A percentile compares a stretch with the other conserved stretches of the same genome.
These are phyloP conservation scores for Dinothrombium tinctorium DNA, from an alignment of 1,140 invertebrate species.

Conservation along the genomic window DNA sequence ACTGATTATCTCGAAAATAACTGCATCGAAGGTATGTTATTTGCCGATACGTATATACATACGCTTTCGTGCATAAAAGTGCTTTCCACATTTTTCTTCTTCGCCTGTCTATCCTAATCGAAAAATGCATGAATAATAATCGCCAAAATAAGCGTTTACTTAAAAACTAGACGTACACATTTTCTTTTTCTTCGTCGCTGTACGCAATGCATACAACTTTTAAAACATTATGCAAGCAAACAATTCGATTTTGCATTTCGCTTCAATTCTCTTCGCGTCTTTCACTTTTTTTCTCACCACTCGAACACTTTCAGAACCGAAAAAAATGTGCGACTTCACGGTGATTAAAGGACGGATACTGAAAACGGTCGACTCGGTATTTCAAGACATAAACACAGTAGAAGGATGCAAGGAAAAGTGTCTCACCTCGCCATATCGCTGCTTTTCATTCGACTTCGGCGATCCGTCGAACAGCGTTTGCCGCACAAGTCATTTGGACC, in stretches of 20 bases:
- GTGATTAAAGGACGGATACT: slow-evolving; percentile 59
- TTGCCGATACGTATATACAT: no score
- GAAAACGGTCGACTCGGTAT: slow-evolving; percentile 79
- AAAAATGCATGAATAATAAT: no score
- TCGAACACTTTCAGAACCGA: slow-evolving; percentile 15
- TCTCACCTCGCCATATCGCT: slow-evolving; percentile 54
- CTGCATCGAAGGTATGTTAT: slow-evolving; percentile 24
- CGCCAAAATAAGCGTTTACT: no score
- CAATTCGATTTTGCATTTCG: not conserved
- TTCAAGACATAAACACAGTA: slow-evolving; percentile 49
- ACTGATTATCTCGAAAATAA: slow-evolving; percentile 26
- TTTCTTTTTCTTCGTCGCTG: no score
- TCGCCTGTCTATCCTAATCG: no score
- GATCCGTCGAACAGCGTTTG: slow-evolving; percentile 78
- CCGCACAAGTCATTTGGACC: slow-evolving; percentile 64
- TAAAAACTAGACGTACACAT: no score
- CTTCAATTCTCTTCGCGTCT: not conserved
- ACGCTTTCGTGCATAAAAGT: no score
- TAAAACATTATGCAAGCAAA: not conserved
- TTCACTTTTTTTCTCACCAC: slow-evolving; percentile 11
- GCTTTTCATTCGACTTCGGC: slow-evolving; percentile 76
- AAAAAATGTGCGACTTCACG: slow-evolving; percentile 58
- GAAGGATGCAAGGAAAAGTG: slow-evolving; percentile 62
- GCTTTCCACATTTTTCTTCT: no score
- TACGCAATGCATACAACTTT: no score